Evolutionary conservation across 2,113 vertebrate genomes (phyloP).

Genomic region (Lasiurus cinereus): DNA sequence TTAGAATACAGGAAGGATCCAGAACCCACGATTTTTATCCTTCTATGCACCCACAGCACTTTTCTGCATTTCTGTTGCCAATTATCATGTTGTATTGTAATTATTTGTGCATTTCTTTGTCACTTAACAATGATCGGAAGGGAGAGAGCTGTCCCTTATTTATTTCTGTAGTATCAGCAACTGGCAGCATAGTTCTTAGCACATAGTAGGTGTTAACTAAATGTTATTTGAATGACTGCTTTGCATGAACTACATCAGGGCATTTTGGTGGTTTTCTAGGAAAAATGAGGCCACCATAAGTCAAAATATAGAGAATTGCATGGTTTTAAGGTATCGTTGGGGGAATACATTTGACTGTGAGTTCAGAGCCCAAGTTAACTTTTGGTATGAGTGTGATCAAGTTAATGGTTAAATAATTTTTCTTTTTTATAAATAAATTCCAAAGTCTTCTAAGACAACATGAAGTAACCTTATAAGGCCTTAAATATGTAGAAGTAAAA

Average conservation of each 20-base stretch:
- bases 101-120: not conserved
- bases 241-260: not conserved
- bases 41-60: not conserved
- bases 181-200: not conserved
- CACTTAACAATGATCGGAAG: not conserved
- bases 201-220: not conserved
- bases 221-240: not conserved
- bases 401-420: conserved; percentile 45
- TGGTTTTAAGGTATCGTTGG: not conserved
- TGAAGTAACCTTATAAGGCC: not conserved
- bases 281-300: conserved; percentile 30
- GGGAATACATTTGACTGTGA: not conserved
- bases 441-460: conserved; percentile 12
- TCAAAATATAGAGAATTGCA: not conserved
- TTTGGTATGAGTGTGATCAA: not conserved
- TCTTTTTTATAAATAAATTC: conserved; percentile 36
- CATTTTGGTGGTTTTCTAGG: conserved; percentile 31
- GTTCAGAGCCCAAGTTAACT: conserved; percentile 22
- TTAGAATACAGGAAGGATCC: not conserved
- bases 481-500: conserved; percentile 38
- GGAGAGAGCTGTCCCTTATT: not conserved
- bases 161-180: not conserved
- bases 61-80: not conserved
- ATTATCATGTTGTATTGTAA: not conserved
- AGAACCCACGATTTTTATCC: not conserved